A percentile compares a stretch with the other conserved stretches of the same genome.
phyloP scores from a whole-genome alignment of 2,113 vertebrate species.

The Glaucomys volans region DNA sequence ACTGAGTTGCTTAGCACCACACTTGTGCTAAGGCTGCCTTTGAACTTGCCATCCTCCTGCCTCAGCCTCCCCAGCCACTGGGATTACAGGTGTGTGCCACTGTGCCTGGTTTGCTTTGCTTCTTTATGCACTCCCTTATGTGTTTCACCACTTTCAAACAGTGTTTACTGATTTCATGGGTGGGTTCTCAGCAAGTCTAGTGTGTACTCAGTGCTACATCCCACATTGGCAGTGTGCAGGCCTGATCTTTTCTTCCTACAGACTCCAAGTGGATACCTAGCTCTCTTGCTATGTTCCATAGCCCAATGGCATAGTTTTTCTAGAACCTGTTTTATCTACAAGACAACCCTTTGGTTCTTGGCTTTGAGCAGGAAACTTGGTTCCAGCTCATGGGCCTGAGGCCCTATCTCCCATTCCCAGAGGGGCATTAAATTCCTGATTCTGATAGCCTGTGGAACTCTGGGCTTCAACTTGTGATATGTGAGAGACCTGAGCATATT shows the following conservation, averaged over 20 bases:
- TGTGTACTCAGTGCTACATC: not conserved
- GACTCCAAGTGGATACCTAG: not conserved
- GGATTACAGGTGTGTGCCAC: too few species aligned
- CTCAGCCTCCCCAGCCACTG: too few species aligned
- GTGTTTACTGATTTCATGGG: not conserved
- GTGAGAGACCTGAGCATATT: not conserved
- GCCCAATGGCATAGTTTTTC: not conserved
- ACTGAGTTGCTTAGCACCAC: too few species aligned
- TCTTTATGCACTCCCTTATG: not conserved
- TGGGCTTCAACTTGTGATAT: not conserved
- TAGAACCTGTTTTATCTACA: conserved; percentile 52
- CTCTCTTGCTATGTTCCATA: not conserved
- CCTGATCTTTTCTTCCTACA: not conserved
- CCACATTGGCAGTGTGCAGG: not conserved
- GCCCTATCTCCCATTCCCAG: conserved; percentile 28
- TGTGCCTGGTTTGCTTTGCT: not conserved
- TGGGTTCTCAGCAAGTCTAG: not conserved
- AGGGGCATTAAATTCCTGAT: conserved; percentile 38
- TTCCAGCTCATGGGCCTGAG: not conserved
- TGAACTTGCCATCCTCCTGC: too few species aligned
- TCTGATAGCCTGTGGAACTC: not conserved
- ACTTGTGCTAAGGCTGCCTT: too few species aligned
- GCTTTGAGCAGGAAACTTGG: conserved; percentile 53
- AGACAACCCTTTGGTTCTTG: conserved; percentile 47
- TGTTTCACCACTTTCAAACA: not conserved